Conservation (phyloP, 2,797 vertebrate species). For the Arnoldichthys spilopterus region DNA sequence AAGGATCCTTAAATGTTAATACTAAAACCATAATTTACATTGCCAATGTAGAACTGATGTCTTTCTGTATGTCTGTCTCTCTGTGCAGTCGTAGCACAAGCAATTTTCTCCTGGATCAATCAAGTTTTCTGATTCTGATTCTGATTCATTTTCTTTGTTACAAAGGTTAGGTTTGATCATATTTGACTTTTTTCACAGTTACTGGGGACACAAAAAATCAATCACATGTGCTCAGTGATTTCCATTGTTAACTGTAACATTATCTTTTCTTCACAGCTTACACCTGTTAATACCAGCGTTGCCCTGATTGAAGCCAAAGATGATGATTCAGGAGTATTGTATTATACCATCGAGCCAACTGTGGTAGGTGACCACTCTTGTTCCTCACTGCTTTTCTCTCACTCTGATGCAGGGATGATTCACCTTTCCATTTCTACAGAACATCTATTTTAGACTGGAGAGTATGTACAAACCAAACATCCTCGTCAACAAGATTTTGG, state of each 20-base stretch:
- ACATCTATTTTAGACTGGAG: slow-evolving; percentile 78
- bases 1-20: too few species aligned
- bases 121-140: too few species aligned
- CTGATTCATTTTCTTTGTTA: too few species aligned
- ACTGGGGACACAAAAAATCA: too few species aligned
- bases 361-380: slow-evolving; percentile 63
- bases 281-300: slow-evolving; percentile 72
- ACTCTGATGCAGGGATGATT: background rate
- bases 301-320: slow-evolving; percentile 76
- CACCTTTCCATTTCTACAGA: slow-evolving; percentile 62
- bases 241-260: background rate
- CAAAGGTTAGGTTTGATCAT: too few species aligned
- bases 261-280: slow-evolving; percentile 63
- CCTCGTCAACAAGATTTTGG: slow-evolving; percentile 73
- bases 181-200: too few species aligned
- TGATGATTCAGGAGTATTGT: slow-evolving; percentile 75
- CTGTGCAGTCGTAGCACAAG: too few species aligned
- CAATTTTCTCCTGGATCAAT: too few species aligned
- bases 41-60: too few species aligned
- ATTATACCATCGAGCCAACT: slow-evolving; percentile 74
- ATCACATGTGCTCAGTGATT: background rate
- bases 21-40: too few species aligned
- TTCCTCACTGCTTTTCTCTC: background rate
- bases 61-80: too few species aligned
- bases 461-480: slow-evolving; percentile 76